A percentile compares a stretch with the other conserved stretches of the same genome.
Conservation (phyloP, 2,797 vertebrate genomes). For the Chaunax sp. region DNA sequence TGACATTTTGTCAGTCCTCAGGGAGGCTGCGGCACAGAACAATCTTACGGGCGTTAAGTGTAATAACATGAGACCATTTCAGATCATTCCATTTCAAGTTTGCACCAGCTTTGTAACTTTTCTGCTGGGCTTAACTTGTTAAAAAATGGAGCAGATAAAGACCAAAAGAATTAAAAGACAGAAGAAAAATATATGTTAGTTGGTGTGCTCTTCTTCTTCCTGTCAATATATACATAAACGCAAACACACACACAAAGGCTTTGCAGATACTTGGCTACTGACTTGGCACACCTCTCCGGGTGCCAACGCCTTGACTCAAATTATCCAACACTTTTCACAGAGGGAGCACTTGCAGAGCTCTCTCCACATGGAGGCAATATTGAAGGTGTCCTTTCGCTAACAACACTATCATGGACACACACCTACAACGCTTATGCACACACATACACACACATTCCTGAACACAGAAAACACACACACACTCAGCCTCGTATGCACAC, state of each 20-base stretch:
- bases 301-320: constrained; percentile 72
- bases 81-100: constrained; percentile 5
- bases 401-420: constrained; percentile 46
- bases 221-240: not conserved
- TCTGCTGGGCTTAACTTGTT: constrained; percentile 1
- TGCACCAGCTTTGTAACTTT: not conserved
- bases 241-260: constrained; percentile 5
- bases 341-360: constrained; percentile 62
- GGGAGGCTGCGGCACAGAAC: constrained; percentile 36
- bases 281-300: constrained; percentile 66
- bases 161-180: not conserved
- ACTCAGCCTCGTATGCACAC: constrained; percentile 42
- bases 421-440: not conserved
- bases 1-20: constrained; percentile 33
- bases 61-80: constrained; percentile 36
- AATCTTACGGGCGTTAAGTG: constrained; percentile 46
- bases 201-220: not conserved
- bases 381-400: constrained; percentile 75
- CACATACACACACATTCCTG: constrained; percentile 6
- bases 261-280: constrained; percentile 42
- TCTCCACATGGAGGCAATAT: constrained; percentile 50
- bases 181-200: not conserved
- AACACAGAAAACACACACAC: constrained; percentile 13
- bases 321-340: constrained; percentile 65
- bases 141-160: not conserved